Evolutionary conservation across 1,140 invertebrate species (phyloP), one percentile per base, ranked within the genome.

Genomic region (Bombus ignitus): DNA sequence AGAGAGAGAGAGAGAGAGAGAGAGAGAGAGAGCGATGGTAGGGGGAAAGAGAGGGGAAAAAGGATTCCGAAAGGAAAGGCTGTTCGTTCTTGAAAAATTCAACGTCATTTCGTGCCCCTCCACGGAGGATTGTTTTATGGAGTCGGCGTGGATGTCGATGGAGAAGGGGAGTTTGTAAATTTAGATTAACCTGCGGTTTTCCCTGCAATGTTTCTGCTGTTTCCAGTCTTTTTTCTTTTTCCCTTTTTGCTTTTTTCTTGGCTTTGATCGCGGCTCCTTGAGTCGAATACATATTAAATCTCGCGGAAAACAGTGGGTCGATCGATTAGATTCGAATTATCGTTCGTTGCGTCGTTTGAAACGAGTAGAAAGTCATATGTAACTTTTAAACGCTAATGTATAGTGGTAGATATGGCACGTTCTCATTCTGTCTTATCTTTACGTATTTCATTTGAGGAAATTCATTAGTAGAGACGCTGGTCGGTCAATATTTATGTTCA

Each of bases 41-140:
- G 32, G 25, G 13, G 57, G 6, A 65, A 2, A 65, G 28, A 62
- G 57, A 3, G 42, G n/a, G n/a, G 22, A 39, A 77, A 79, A 83
- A 73, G 73, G n/a, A 57, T 83, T 80, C 62, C 32, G 39, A 35
- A 84, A 66, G n/a, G 62, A 74, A 74, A 78, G 72, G 39, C 62
- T 37, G 47, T 53, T 81, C 73, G 66, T 88, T 81, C 78, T 78
- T 88, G 73, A 81, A 88, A 85, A 85, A 89, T 87, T 80, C 79
- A 88, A 78, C 66, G 81, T 84, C 81, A 83, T 87, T 80, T 25
- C 53, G 37, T 65, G 44, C 44, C 44, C 32, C 77, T 68, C 15
- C 39, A 12, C 13, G 10, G 65, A 80, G 65, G 44, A 44, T 80
- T 80, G 78, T 62, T 80, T 70, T 70, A 79, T 47, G 62, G 32